Percentiles rank a stretch among this genome's conserved stretches.
phyloP scores from a whole-genome alignment of 2,113 vertebrate genomes.

The Gallinago jamesoni region DNA sequence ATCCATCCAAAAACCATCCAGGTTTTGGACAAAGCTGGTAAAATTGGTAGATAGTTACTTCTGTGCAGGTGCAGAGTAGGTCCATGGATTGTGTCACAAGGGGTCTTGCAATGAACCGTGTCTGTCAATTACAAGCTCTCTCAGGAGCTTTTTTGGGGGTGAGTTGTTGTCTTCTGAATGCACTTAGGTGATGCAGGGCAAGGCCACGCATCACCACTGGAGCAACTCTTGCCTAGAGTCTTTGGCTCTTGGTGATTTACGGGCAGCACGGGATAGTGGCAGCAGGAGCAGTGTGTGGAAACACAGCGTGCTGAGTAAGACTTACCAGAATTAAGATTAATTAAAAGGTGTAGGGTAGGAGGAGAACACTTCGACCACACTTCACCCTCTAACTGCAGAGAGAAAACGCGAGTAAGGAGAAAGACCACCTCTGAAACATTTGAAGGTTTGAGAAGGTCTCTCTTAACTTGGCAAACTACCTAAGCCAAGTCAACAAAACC shows the following conservation, averaged over 20 bases:
- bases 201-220: rapidly evolving
- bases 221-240: not conserved
- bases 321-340: not conserved
- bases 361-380: not conserved
- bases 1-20: too few relatives aligned
- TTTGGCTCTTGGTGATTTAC: not conserved
- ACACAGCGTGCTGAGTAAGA: not conserved
- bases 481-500: not conserved
- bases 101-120: not conserved
- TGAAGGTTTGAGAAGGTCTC: not conserved
- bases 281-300: not conserved
- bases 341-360: not conserved
- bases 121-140: not conserved
- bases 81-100: not conserved
- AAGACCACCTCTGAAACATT: not conserved
- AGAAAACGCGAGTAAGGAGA: not conserved
- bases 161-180: not conserved
- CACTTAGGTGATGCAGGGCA: rapidly evolving
- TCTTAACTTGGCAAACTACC: not conserved
- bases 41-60: not conserved
- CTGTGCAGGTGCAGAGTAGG: not conserved
- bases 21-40: not conserved
- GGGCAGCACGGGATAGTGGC: not conserved
- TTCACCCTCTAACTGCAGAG: not conserved
- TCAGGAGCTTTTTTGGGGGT: not conserved